Evolutionary conservation across 2,888 invertebrate species (phyloP).

Genomic region (Stenodema calcarata): DNA sequence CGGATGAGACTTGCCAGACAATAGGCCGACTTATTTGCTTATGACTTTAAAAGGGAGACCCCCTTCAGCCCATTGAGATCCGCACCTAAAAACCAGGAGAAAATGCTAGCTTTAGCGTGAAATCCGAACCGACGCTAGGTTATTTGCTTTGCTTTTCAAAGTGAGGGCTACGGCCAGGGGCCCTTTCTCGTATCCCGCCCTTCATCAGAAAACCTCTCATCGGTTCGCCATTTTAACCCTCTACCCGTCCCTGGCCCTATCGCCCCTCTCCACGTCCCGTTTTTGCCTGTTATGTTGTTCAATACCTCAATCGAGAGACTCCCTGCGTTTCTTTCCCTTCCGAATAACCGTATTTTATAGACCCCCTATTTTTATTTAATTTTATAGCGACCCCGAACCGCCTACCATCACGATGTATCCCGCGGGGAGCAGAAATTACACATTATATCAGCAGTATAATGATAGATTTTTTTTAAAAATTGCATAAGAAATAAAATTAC

Average conservation of each 20-base stretch:
- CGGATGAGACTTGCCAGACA: conserved; percentile 28
- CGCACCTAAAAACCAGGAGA: conserved; percentile 38
- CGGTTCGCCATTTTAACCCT: conserved; percentile 11
- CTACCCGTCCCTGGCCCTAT: background rate
- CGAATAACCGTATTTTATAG: background rate
- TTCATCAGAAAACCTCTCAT: conserved; percentile 13
- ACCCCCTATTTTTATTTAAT: too few species aligned
- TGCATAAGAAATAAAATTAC: too few species aligned
- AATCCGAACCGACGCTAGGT: conserved; percentile 46
- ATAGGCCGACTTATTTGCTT: conserved; percentile 44
- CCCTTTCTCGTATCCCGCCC: background rate
- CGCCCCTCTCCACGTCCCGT: too few species aligned
- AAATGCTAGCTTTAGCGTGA: conserved; percentile 50
- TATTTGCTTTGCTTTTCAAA: conserved; percentile 46
- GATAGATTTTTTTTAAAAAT: too few species aligned
- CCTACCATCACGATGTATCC: too few species aligned
- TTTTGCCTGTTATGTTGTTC: conserved; percentile 24
- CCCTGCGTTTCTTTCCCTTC: background rate
- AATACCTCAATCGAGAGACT: conserved; percentile 29
- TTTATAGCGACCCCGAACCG: too few species aligned
- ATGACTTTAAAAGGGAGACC: conserved; percentile 29
- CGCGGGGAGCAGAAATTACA: too few species aligned
- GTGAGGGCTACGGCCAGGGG: conserved; percentile 16
- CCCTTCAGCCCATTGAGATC: conserved; percentile 24
- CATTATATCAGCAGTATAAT: too few species aligned